Conservation (phyloP, 2,888 invertebrate genomes). For the Stenotaenia linearis region DNA sequence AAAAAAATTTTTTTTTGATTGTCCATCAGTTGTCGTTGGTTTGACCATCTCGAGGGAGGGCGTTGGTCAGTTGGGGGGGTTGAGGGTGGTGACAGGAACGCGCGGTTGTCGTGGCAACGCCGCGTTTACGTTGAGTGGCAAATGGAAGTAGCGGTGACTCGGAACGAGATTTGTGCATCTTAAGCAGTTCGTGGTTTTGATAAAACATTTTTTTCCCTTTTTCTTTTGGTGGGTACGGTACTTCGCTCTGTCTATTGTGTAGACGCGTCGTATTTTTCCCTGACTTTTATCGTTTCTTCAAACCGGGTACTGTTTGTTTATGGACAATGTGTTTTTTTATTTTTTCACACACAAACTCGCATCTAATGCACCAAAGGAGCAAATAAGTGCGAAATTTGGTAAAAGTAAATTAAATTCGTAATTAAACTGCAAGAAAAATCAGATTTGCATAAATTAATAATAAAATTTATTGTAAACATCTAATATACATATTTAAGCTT, state of each 20-base stretch:
- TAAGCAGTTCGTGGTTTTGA: conserved; percentile 19
- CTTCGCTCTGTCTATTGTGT: background rate
- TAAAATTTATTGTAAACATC: too few relatives aligned
- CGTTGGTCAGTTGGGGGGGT: background rate
- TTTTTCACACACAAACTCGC: too few relatives aligned
- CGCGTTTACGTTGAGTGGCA: conserved; percentile 1
- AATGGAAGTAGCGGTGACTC: conserved; percentile 19
- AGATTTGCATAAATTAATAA: too few relatives aligned
- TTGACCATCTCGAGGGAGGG: background rate
- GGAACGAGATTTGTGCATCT: conserved; percentile 19
- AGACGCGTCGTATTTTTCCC: conserved; percentile 15
- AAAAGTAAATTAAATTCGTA: too few relatives aligned
- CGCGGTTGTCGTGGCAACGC: background rate
- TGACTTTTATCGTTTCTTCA: conserved; percentile 15
- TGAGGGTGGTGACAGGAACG: background rate
- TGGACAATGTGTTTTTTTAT: background rate
- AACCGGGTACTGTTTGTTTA: background rate
- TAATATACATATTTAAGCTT: too few relatives aligned
- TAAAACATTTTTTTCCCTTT: background rate
- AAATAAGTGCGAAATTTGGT: too few relatives aligned
- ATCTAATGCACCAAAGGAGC: too few relatives aligned
- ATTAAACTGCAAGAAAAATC: too few relatives aligned
- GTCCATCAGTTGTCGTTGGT: background rate
- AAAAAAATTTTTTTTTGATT: background rate
- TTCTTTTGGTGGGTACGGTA: background rate